Evolutionary conservation across 2,888 invertebrate genomes (phyloP), one percentile per base, ranked within the genome.

Genomic region (Xylocampa areola): DNA sequence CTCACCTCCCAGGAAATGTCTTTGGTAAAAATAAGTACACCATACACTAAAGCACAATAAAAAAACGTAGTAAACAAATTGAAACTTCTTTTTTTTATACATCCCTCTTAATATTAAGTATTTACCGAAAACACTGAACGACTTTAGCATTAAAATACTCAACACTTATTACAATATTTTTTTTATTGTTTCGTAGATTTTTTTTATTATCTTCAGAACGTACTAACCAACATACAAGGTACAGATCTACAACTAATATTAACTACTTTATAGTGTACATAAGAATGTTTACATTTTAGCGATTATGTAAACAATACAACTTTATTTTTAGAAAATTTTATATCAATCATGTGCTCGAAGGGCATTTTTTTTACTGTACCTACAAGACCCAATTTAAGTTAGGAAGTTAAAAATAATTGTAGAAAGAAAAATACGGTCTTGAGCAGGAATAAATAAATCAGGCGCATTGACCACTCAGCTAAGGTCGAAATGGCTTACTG

Each of bases 161-260:
- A 92, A 92, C 91, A 91, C 89, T 91, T 89, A 89, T 77, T 86
- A 87, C 82, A 86, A 88, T 87, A 84, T 74, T 77, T 87, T 81
- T 83, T 86, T 85, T 85, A 25, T 70, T 76, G 76, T 82, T 79
- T 79, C 82, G 73, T 79, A 81, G 69, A 80, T 80, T 77, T 84
- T 79, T 78, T 79, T 78, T 81, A 58, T 86, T 87, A 86, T 83
- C 79, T 78, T 87, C 80, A 79, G 82, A 90, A 89, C 88, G 87
- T 79, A 85, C 79, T 89, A 89, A 85, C 74, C 80, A 87, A 88
- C 87, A 73, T 79, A 81, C 80, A 84, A 79, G 82, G 81, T 86
- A 86, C 81, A 84, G 82, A 76, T 80, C 87, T 89, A 89, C 84
- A 76, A 65, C 87, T 88, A 88, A 76, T 82, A 70, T 65, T 70